Base-by-base conservation (phyloP, 2,797 vertebrate genomes). In the Cottoperca gobio region DNA sequence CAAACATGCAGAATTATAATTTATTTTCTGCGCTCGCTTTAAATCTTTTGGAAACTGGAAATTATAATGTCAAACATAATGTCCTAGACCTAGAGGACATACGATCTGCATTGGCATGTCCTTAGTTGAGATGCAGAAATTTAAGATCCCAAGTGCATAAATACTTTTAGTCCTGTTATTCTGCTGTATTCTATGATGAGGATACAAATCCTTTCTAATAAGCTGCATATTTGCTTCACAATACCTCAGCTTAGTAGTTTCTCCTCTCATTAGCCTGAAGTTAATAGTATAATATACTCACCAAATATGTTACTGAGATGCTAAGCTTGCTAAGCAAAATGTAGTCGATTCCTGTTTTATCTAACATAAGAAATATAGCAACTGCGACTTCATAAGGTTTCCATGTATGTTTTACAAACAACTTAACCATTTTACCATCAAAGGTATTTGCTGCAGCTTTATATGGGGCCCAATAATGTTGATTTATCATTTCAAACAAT, bases 211-310 rank as follows among this genome's bases (percentile, higher is more conserved):
- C 16, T 64, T 42, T 16, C 35, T 52, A 70, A 63, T 26, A 43
- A 42, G 33, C 24, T 49, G 8, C 11, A 43, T 37, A 19, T 62
- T 37, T 69, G 45, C 28, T 31, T 52, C 39, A 59, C 23, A 33
- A 16, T 17, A 42, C 11, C 39, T 46, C 39, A 37, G 33, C 42
- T 21, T 54, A 67, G 46, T 42, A 37, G 11, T 24, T 62, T 26
- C 55, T 49, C 11, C 50, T 66, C 42, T 57, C 28, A 53, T 70
- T 70, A 40, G 23, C 21, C 24, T 26, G 48, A 8, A 81, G 14
- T 39, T 54, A 61, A 58, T 35, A 21, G n/a, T 28, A 43, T 40
- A 48, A 49, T 42, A 24, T 50, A 39, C 12, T 37, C 21, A 16
- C 21, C 16, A 60, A 43, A 46, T 58, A 46, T 68, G 12, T 26